Base-by-base conservation (phyloP, 2,113 vertebrate species). In the Rhegmatorhina hoffmannsi region DNA sequence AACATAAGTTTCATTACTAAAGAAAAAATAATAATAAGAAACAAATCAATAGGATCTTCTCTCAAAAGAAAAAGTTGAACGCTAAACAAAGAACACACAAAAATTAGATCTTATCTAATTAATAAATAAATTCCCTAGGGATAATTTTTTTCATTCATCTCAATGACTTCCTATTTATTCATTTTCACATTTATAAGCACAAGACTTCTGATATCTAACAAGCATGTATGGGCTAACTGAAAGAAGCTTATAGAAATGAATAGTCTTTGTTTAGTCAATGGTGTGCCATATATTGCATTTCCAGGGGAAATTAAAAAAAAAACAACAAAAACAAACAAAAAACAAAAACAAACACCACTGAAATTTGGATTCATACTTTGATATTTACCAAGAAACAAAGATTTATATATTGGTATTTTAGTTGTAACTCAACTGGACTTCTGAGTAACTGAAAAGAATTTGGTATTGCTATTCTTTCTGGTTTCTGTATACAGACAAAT, bases 11-110 rank as follows among this genome's bases (percentile, higher is more conserved):
- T 70, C 77, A 84, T 62, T 92, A 64, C 53, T 90, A 96, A 26
- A 93, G 68, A 40, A 84, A 87, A 94, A 95, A 72, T 25, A 84
- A 13, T n/a, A 53, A 69, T 13, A 31, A 70, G 17, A 94, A 95
- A 85, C 36, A 92, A 79, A 60, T 24, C 0, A 93, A 87, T 43
- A 85, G 59, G 73, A 95, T 93, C 85, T 73, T 90, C 46, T 92
- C 72, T 92, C 90, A 83, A 88, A 72, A 59, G 36, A 58, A 62
- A 47, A 92, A 76, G 12, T 13, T 73, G 58, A 93, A 80, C 21
- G 47, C 8, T 74, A 34, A 92, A 86, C 36, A 82, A 85, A 20
- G 17, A 91, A 85, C 4, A 5, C 62, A 46, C 46, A 46, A 68
- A 9, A 50, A 87, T 64, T 72, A 73, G 21, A 31, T 38, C 38